Evolutionary conservation across 2,888 invertebrate genomes (phyloP).

Genomic region (Troides helena): DNA sequence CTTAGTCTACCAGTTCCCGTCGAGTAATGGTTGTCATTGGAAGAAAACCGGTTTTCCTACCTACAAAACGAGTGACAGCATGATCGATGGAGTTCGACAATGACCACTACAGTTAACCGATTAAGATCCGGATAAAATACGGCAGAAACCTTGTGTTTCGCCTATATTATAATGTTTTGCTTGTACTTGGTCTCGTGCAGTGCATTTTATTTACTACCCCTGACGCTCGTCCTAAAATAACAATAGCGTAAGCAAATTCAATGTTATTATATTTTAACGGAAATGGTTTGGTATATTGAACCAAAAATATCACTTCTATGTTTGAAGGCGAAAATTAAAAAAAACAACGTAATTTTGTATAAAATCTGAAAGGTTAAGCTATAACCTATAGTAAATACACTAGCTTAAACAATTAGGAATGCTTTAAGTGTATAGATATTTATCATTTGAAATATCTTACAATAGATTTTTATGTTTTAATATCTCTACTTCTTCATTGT

Average conservation of each 20-base stretch:
- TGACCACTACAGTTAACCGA: slow-evolving; percentile 22
- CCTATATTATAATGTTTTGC: slow-evolving; percentile 3
- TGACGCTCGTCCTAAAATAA: neutral
- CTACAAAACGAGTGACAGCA: slow-evolving; percentile 20
- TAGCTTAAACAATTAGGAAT: no score
- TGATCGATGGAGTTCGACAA: slow-evolving; percentile 25
- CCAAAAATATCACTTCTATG: no score
- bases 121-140: slow-evolving; percentile 19
- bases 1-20: slow-evolving; percentile 20
- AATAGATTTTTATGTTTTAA: neutral
- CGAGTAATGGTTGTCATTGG: slow-evolving; percentile 21
- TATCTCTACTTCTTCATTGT: neutral
- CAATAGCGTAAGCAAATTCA: no score
- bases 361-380: no score
- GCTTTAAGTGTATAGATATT: no score
- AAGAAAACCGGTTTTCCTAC: slow-evolving; percentile 26
- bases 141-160: slow-evolving; percentile 15
- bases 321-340: no score
- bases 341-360: no score
- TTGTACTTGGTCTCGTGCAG: slow-evolving; percentile 4
- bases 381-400: no score
- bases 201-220: slow-evolving; percentile 10
- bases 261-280: no score
- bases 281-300: no score
- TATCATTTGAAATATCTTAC: no score